Evolutionary conservation across 2,113 vertebrate genomes (phyloP).

Genomic region (Amazona vittata): DNA sequence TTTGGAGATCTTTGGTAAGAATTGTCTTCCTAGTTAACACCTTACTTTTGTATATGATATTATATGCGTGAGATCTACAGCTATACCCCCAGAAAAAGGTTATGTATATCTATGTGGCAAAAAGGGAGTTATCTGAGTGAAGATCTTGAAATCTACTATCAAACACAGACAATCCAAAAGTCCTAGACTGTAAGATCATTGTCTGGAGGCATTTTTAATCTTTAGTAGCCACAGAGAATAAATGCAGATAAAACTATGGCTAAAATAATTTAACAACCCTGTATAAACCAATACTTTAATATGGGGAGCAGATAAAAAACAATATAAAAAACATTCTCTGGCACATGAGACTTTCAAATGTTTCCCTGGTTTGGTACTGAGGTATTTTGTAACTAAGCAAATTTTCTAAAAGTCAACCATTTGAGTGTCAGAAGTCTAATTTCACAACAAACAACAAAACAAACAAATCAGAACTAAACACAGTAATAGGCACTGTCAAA

Average conservation of each 20-base stretch:
- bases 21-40: not conserved
- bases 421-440: not conserved
- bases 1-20: not conserved
- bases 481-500: not conserved
- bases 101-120: not conserved
- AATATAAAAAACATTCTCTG: not conserved
- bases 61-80: not conserved
- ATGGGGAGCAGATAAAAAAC: not conserved
- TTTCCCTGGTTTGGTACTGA: not conserved
- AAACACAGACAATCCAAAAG: fast-evolving
- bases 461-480: not conserved
- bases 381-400: not conserved
- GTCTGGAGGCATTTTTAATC: not conserved
- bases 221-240: not conserved
- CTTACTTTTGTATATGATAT: not conserved
- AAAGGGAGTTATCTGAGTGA: not conserved
- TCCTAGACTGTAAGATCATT: not conserved
- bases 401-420: not conserved
- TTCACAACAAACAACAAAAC: not conserved
- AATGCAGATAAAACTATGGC: not conserved
- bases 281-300: not conserved
- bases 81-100: not conserved
- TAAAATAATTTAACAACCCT: not conserved
- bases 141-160: not conserved
- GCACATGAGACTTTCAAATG: not conserved